Evolutionary conservation across 2,797 vertebrate species (phyloP), one percentile per base, ranked within the genome.

Genomic region (Distichodus sexfasciatus): DNA sequence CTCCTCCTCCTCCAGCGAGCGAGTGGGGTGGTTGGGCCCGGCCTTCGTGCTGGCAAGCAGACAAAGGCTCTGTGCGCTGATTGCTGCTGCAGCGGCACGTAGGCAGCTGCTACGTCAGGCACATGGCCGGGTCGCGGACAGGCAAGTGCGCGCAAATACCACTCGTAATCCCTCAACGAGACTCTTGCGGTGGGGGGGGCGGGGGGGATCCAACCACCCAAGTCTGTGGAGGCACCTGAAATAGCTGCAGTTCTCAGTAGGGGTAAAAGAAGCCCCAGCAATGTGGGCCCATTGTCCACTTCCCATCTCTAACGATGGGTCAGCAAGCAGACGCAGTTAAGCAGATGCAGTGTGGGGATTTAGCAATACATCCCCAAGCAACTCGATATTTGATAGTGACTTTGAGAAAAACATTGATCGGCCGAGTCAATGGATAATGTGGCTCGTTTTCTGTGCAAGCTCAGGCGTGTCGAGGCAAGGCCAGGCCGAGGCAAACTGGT

Each of bases 31-130:
- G 57, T 79, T 82, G 78, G 76, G 92, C 90, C 90, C 83, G 0
- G 73, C 85, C 93, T 93, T 87, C 85, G 82, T 78, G 84, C 79
- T 94, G 93, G 94, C 93, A 92, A 87, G 75, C 76, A 89, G 93
- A 95, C 94, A 96, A 90, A 83, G 92, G 87, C 91, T 85, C 87
- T 88, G 36, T 6, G 36, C 87, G 84, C 66, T 90, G 60, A 74
- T 72, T n/a, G 64, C 92, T 92, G 92, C 93, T 86, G 87, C 89
- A 80, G 87, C 81, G 80, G 87, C 89, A 91, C 83, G 87, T 90
- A 88, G 88, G 81, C 84, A 86, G 83, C 72, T 64, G 82, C 83
- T 81, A 85, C 83, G 85, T 86, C 84, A 85, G 87, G 85, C 77
- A 83, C 85, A 61, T 69, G 78, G 71, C 63, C 82, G 26, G 57